These are phyloP conservation scores for Paracyclopina nana DNA, from an alignment of 1,140 invertebrate genomes.

Conservation along the genomic window DNA sequence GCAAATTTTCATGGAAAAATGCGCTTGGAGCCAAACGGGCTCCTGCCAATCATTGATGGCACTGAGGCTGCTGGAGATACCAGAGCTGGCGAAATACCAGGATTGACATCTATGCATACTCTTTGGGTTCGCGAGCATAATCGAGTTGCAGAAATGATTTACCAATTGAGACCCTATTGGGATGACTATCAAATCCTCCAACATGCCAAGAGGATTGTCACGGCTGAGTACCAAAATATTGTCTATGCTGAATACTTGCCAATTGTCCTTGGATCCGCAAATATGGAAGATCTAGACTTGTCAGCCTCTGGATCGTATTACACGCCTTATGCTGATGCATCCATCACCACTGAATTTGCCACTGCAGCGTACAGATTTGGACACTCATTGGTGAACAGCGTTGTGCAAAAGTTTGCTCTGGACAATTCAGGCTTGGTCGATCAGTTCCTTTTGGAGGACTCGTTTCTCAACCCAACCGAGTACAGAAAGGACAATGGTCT, in stretches of 20 bases:
- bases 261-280: constrained; percentile 46
- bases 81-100: constrained; percentile 35
- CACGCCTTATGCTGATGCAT: constrained; percentile 32
- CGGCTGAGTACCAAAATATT: constrained; percentile 68
- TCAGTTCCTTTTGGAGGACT: not conserved
- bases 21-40: constrained; percentile 16
- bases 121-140: constrained; percentile 36
- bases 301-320: constrained; percentile 31
- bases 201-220: constrained; percentile 56
- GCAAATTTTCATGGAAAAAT: constrained; percentile 19
- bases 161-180: constrained; percentile 73
- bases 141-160: constrained; percentile 33
- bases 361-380: constrained; percentile 38
- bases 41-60: constrained; percentile 12
- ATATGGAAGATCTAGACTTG: constrained; percentile 67
- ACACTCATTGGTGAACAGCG: constrained; percentile 31
- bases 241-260: constrained; percentile 69
- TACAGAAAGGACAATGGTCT: not conserved
- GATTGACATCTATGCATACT: constrained; percentile 33
- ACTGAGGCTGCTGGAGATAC: constrained; percentile 28
- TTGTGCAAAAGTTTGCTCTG: constrained; percentile 52
- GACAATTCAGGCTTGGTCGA: constrained; percentile 24
- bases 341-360: constrained; percentile 37
- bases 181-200: constrained; percentile 72
- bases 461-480: not conserved